Conservation (phyloP, 2,888 invertebrate genomes). For the Stenodema calcarata region DNA sequence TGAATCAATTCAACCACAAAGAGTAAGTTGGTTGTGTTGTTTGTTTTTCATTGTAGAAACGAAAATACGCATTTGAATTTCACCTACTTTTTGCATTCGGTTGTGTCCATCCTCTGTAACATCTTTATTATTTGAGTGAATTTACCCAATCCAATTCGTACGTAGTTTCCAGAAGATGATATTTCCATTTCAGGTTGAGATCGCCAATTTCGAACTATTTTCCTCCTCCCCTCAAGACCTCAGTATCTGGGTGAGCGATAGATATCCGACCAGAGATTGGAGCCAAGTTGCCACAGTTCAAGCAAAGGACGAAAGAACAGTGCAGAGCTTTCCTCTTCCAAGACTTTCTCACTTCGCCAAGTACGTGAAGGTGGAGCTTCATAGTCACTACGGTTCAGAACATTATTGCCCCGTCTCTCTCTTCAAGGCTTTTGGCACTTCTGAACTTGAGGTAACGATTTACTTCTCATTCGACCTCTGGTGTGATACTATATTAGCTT, state of each 20-base stretch:
- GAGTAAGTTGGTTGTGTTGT: constrained; percentile 60
- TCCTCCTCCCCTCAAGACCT: constrained; percentile 95
- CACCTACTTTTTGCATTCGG: no score
- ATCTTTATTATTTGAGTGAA: neutral
- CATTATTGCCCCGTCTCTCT: constrained; percentile 98
- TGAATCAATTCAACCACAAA: constrained; percentile 94
- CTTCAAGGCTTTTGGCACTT: constrained; percentile 91
- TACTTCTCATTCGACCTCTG: constrained; percentile 20
- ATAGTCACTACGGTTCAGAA: constrained; percentile 94
- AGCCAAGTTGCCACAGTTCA: constrained; percentile 84
- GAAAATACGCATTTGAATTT: no score
- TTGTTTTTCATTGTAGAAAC: no score
- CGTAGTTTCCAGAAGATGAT: neutral
- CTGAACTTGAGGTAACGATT: constrained; percentile 79
- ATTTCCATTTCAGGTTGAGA: constrained; percentile 70
- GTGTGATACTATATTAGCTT: no score
- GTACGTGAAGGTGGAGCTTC: constrained; percentile 70
- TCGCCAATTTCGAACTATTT: constrained; percentile 97
- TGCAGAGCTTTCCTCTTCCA: constrained; percentile 84
- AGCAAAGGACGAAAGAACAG: constrained; percentile 83
- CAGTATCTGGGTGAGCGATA: constrained; percentile 83
- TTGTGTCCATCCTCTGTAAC: no score
- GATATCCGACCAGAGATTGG: constrained; percentile 93
- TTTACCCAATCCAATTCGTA: neutral
- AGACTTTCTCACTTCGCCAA: constrained; percentile 66